Evolutionary conservation across 35 echinoderm and acorn worm species (phyloP), one percentile per base, ranked within the genome.

Genomic region (Eucidaris tribuloides): DNA sequence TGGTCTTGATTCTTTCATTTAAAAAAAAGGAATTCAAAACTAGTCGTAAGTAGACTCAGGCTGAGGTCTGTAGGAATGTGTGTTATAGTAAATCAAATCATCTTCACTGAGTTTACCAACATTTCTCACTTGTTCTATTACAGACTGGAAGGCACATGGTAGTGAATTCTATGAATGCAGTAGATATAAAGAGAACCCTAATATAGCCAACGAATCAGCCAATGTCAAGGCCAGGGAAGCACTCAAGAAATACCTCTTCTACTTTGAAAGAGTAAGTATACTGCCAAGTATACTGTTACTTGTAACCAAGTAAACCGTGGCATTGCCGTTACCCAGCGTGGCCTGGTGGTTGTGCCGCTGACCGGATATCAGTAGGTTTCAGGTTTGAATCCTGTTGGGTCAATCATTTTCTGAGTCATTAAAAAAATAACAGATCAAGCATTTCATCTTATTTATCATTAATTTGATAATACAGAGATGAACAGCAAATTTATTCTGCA

Each of bases 91-190:
- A n/a, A n/a, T n/a, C n/a, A n/a, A n/a, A n/a, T n/a, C n/a, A n/a
- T n/a, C n/a, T n/a, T 6, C n/a, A 23, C 2, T 27, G 18, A 71
- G 0, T 44, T 17, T 31, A 19, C 24, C 31, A 35, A 19, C 25
- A 33, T 49, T 11, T 19, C 25, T 72, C 20, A 80, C 29, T 60
- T 78, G 7, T 34, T 83, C n/a, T n/a, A n/a, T 42, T 57, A 19
- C 45, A 93, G 91, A 93, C 49, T 99, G 90, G 96, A 93, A 99
- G 83, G 86, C 78, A 4, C 96, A 99, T 48, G 96, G 96, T 29
- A 99, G 90, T 86, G 96, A 99, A 65, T 99, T 93, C 83, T 99
- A 99, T 61, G 96, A 99, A 57, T 99, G 96, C 44, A 99, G 96
- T 41, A 71, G 91, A 19, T 93, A 93, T 62, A 89, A 99, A 62